Percentiles rank a stretch among this genome's conserved stretches.
Conservation (phyloP, 2,113 vertebrate genomes). For the Chitala chitala region DNA sequence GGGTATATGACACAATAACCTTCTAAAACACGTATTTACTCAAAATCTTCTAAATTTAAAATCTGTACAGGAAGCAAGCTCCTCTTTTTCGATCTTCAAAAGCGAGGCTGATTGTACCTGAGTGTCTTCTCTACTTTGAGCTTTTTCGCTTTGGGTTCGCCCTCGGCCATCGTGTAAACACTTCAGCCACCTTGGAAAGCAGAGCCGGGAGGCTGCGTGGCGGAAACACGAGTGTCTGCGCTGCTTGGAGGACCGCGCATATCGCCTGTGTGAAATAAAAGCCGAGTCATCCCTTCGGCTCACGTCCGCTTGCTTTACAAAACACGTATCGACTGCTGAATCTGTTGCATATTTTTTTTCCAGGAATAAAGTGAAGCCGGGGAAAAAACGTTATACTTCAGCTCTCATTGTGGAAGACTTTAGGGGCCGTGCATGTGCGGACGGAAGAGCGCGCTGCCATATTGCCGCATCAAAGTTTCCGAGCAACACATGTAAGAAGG, state of each 20-base stretch:
- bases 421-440: too few species aligned
- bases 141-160: constrained; percentile 72
- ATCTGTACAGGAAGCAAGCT: too few species aligned
- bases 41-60: too few species aligned
- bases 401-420: too few species aligned
- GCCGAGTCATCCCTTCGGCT: neutral
- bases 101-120: constrained; percentile 2
- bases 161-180: constrained; percentile 65
- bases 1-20: too few species aligned
- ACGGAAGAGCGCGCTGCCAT: too few species aligned
- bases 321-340: neutral
- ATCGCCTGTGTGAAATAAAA: neutral
- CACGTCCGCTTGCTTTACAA: neutral
- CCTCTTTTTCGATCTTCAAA: too few species aligned
- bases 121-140: constrained; percentile 56
- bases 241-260: neutral
- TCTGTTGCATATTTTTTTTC: neutral
- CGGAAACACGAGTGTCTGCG: neutral
- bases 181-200: constrained; percentile 32
- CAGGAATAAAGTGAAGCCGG: neutral
- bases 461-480: too few species aligned
- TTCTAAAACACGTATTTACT: too few species aligned
- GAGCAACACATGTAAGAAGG: too few species aligned
- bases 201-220: neutral
- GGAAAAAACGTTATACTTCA: too few species aligned